These are phyloP conservation scores for Drosophila mojavensis DNA, from an alignment of 1,140 invertebrate species.

Conservation along the genomic window DNA sequence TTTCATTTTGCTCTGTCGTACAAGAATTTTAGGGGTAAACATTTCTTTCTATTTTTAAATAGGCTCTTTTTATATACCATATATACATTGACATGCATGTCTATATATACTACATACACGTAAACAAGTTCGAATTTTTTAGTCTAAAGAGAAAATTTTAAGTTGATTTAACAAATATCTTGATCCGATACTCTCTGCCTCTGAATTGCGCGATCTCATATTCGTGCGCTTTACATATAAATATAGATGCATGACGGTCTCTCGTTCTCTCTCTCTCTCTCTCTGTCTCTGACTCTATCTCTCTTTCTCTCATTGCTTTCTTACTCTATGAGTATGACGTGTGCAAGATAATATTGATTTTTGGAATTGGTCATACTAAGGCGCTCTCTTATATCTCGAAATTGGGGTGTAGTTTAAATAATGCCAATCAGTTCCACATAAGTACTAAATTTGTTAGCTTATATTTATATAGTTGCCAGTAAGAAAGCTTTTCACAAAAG, in stretches of 20 bases:
- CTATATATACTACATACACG: background rate
- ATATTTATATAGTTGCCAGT: background rate
- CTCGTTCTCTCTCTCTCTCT: background rate
- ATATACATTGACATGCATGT: background rate
- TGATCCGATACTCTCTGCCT: too few species aligned
- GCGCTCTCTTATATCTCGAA: slow-evolving; percentile 3
- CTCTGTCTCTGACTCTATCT: too few species aligned
- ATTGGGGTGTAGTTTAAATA: slow-evolving; percentile 32
- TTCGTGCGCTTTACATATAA: background rate
- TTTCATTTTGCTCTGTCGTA: too few species aligned
- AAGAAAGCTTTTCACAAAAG: background rate
- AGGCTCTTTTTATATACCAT: too few species aligned
- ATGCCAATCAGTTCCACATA: slow-evolving; percentile 25
- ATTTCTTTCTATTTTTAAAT: too few species aligned
- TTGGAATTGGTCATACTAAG: background rate
- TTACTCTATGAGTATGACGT: background rate
- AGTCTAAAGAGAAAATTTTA: too few species aligned
- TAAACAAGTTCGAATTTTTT: too few species aligned
- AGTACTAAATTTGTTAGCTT: background rate
- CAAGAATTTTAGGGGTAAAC: too few species aligned
- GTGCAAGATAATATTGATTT: background rate
- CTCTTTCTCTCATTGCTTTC: background rate
- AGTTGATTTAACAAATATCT: too few species aligned
- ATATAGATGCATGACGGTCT: background rate
- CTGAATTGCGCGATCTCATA: background rate